Conservation (phyloP, 1,140 invertebrate species). For the Euura saliciscinereae region DNA sequence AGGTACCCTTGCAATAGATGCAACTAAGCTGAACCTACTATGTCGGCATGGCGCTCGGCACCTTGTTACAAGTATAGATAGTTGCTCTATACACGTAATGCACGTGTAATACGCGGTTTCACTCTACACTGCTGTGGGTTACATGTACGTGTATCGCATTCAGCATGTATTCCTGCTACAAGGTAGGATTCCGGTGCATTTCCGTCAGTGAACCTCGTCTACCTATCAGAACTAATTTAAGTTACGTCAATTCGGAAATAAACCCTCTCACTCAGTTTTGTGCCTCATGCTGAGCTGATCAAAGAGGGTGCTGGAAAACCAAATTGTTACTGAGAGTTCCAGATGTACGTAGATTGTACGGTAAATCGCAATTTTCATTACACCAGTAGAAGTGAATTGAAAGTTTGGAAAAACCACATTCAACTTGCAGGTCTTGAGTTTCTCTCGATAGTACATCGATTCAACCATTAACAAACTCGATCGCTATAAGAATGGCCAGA, state of each 20-base stretch:
- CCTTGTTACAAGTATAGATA: background rate
- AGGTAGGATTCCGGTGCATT: background rate
- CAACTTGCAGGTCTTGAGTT: too few species aligned
- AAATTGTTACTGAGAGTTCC: too few species aligned
- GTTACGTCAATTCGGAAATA: constrained; percentile 3
- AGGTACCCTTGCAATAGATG: background rate
- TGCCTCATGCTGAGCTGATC: background rate
- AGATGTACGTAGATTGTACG: background rate
- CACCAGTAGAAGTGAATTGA: too few species aligned
- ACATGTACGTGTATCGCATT: background rate
- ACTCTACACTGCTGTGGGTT: background rate
- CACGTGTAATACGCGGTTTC: background rate
- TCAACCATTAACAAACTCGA: too few species aligned
- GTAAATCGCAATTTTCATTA: background rate
- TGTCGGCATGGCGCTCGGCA: background rate
- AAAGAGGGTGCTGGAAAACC: too few species aligned
- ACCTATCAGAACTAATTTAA: constrained; percentile 7
- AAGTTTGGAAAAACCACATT: too few species aligned
- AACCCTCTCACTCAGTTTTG: background rate
- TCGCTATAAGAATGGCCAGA: too few species aligned
- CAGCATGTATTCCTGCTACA: background rate
- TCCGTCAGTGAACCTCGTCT: background rate
- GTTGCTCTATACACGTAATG: background rate
- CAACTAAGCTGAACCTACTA: background rate
- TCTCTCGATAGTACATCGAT: too few species aligned